Evolutionary conservation across 2,113 vertebrate genomes (phyloP), one percentile per base, ranked within the genome.

Genomic region (Myiozetetes cayanensis): DNA sequence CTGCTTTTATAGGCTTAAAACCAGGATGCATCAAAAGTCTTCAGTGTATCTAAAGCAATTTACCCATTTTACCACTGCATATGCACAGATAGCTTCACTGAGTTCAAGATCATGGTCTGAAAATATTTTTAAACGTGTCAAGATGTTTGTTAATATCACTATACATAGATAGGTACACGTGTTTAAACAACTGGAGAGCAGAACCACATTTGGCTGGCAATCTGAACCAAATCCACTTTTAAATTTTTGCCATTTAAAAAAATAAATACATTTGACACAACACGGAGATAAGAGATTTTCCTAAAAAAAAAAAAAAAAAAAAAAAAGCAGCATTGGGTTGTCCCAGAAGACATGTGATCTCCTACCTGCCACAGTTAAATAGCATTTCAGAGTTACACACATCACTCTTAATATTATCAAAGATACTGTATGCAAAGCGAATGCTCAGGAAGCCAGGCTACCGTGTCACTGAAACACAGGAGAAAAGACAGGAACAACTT

Each of bases 401-500:
- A 70, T 85, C 67, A 46, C 35, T 82, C 70, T 44, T 89, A 75
- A 41, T 81, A 59, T 83, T 62, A 39, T 63, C 39, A 78, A 80
- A 82, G 44, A 78, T 37, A 39, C 24, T 84, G 67, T n/a, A 49
- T 44, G 63, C 15, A 43, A 59, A 66, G 31, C 1, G 4, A 91
- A 80, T 44, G 35, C 44, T 71, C 25, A 65, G 76, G 44, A 75
- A 70, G 47, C 17, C 55, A n/a, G 28, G 71, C 65, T 71, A 37
- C 66, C 73, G 37, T 65, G 71, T 33, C 79, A 56, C 56, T 58
- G 65, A 92, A 84, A 55, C 41, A 82, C 23, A n/a, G 66, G 62
- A 87, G 77, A 39, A 82, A 92, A 94, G 27, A 70, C 47, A 81
- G 53, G n/a, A 56, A 68, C 47, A 53, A 56, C 50, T 89, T 65